These are phyloP conservation scores for Drosophila setosimentum DNA, from an alignment of 2,888 invertebrate species.

Conservation along the genomic window DNA sequence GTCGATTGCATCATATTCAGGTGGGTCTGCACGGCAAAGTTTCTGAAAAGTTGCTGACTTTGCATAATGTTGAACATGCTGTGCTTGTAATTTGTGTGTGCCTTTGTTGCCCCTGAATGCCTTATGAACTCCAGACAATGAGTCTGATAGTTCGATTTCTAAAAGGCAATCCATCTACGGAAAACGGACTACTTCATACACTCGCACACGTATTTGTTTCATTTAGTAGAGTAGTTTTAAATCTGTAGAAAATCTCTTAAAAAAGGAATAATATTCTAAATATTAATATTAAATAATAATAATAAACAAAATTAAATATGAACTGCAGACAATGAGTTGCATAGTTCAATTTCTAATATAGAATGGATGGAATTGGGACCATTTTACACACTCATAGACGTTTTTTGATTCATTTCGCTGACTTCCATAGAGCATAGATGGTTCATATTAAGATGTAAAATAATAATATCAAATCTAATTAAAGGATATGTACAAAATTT, in stretches of 20 bases:
- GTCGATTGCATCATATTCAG: slow-evolving; percentile 53
- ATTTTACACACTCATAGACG: not conserved
- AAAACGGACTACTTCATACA: not conserved
- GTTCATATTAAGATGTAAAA: not conserved
- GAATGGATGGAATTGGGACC: not conserved
- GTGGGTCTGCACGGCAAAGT: slow-evolving; percentile 36
- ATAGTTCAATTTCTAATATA: slow-evolving; percentile 25
- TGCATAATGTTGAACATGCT: slow-evolving; percentile 34
- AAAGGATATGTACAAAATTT: not conserved
- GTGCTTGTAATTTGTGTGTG: slow-evolving; percentile 26
- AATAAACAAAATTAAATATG: not conserved
- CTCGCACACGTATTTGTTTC: not conserved
- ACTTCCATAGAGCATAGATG: not conserved
- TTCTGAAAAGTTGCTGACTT: slow-evolving; percentile 53
- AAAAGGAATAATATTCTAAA: not conserved
- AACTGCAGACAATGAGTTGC: slow-evolving; percentile 39
- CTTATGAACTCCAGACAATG: slow-evolving; percentile 54
- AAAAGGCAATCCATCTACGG: not conserved
- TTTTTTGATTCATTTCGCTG: not conserved
- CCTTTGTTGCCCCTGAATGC: slow-evolving; percentile 28
- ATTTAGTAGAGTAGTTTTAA: not conserved
- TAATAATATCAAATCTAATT: not conserved
- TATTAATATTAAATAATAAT: not conserved
- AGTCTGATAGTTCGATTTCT: slow-evolving; percentile 35
- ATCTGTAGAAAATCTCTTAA: not conserved